Evolutionary conservation across 2,888 invertebrate species (phyloP).

Genomic region (Nipponacmea schrenckii): DNA sequence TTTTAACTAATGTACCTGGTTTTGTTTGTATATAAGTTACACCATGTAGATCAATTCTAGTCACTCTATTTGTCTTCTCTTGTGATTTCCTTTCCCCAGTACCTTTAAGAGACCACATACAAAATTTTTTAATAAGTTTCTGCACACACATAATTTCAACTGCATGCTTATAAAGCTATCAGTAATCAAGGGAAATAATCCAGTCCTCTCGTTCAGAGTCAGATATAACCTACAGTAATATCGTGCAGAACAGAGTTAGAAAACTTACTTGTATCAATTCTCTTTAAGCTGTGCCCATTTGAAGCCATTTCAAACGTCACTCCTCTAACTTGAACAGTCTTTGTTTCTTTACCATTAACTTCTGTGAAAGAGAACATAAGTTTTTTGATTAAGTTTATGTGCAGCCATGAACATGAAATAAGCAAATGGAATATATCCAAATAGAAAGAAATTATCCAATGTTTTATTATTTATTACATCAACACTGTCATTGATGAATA

Average conservation of each 20-base stretch:
- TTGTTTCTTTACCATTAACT: conserved; percentile 30
- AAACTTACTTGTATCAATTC: conserved; percentile 28
- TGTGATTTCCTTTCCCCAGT: neutral
- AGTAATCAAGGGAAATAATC: neutral
- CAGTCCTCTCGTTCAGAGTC: neutral
- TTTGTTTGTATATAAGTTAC: conserved; percentile 42
- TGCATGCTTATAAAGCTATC: neutral
- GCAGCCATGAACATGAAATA: neutral
- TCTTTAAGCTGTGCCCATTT: conserved; percentile 44
- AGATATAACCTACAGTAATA: neutral
- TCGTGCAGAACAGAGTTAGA: neutral
- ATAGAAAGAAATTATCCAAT: too few relatives aligned
- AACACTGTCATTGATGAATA: too few relatives aligned
- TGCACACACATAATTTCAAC: neutral
- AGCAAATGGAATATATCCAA: too few relatives aligned
- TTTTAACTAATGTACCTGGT: conserved; percentile 43
- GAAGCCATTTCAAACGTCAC: conserved; percentile 48
- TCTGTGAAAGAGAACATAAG: conserved; percentile 19
- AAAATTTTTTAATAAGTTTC: neutral
- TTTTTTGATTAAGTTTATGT: too few relatives aligned
- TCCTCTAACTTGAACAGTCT: conserved; percentile 69
- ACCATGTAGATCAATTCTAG: conserved; percentile 44
- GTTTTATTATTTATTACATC: neutral
- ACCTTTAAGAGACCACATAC: too few relatives aligned
- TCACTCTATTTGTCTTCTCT: conserved; percentile 25